Base-by-base conservation (phyloP, 2,888 invertebrate species). In the Xiphydria camelus region DNA sequence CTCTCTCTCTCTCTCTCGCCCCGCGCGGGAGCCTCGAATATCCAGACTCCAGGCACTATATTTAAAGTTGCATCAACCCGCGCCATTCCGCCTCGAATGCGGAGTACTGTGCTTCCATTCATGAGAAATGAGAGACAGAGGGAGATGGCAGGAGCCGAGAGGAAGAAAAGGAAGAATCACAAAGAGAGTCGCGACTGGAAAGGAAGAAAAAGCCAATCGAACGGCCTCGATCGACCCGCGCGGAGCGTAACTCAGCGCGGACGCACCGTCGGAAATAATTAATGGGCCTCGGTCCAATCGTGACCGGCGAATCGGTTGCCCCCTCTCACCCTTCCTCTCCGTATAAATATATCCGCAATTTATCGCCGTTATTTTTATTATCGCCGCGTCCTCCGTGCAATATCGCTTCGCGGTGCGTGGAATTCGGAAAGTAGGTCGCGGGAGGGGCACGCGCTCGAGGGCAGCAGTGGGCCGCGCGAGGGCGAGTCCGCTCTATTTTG, bases 301-400 rank as follows among this genome's bases (percentile, higher is more conserved):
- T 41, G 55, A 49, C 48, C 56, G n/a, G n/a, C n/a, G n/a, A n/a
- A 61, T 59, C 51, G 43, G 49, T 45, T 47, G 51, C 47, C 48
- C 56, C 64, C n/a, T n/a, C n/a, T n/a, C n/a, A n/a, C n/a, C n/a
- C n/a, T n/a, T n/a, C n/a, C n/a, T n/a, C n/a, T n/a, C n/a, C n/a
- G n/a, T 68, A 68, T 62, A 67, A 66, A 68, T 66, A 64, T 52
- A 29, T 37, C 31, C 22, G 35, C 54, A 54, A 61, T 63, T 63
- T 60, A 62, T 64, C 56, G 55, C 17, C 45, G 53, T 56, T 61
- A 58, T 64, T 66, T 64, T 64, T 55, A 55, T 56, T 53, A 7
- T 15, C 12, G 9, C 12, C 15, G 29, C 29, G 12, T 12, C 26
- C 26, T 29, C 12, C 12, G 12, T 29, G 29, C 29, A 14, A 14